A percentile compares a stretch with the other conserved stretches of the same genome.
phyloP scores from a whole-genome alignment of 2,797 vertebrate genomes.

The Cottoperca gobio region DNA sequence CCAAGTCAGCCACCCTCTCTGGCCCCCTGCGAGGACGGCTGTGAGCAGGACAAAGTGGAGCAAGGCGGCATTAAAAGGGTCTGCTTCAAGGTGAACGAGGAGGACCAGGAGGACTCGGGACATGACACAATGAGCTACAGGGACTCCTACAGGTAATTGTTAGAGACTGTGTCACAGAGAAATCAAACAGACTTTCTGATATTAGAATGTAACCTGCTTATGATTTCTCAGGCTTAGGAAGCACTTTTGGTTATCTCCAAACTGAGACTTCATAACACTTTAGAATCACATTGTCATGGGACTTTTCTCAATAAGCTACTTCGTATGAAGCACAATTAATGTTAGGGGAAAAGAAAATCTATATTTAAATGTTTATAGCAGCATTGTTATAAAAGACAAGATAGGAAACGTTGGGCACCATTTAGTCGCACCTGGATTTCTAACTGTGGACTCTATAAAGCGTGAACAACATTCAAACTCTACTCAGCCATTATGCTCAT shows the following conservation, averaged over 20 bases:
- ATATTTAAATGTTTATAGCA: background rate
- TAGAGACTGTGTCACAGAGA: background rate
- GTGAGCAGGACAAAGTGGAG: slow-evolving; percentile 90
- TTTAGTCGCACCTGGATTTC: slow-evolving; percentile 38
- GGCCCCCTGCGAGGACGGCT: slow-evolving; percentile 86
- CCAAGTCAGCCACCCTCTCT: slow-evolving; percentile 83
- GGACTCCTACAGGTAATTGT: slow-evolving; percentile 95
- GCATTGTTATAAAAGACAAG: background rate
- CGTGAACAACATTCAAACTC: slow-evolving; percentile 37
- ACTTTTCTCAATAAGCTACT: background rate
- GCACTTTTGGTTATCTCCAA: background rate
- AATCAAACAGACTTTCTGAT: background rate
- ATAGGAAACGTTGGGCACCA: background rate
- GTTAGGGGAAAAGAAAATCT: background rate
- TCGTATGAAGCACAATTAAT: background rate
- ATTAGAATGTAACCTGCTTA: background rate
- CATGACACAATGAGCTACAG: slow-evolving; percentile 99
- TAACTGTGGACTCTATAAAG: slow-evolving; percentile 32
- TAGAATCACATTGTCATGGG: background rate
- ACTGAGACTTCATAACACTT: background rate
- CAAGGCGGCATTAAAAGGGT: slow-evolving; percentile 94
- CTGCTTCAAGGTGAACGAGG: slow-evolving; percentile 97
- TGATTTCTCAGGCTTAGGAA: background rate
- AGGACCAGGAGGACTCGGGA: slow-evolving; percentile 98
- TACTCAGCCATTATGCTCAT: slow-evolving; percentile 44